Conservation (phyloP, 2,888 invertebrate species). For the Tetropium fuscum region DNA sequence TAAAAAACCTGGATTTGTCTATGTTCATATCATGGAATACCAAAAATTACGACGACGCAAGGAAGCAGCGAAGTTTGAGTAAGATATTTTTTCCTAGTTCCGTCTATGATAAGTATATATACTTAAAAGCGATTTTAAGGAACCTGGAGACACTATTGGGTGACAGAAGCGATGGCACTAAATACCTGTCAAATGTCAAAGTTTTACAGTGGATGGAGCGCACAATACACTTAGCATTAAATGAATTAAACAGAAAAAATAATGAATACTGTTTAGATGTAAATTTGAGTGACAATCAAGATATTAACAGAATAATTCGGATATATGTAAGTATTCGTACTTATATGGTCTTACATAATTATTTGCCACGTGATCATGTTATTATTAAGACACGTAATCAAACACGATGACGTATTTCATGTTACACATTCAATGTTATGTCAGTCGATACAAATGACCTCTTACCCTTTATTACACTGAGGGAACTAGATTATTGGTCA, state of each 20-base stretch:
- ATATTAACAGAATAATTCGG: slow-evolving; percentile 5
- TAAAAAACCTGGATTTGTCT: slow-evolving; percentile 66
- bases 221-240: slow-evolving; percentile 66
- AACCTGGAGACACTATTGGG: slow-evolving; percentile 56
- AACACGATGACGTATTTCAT: no score
- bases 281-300: slow-evolving; percentile 22
- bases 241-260: slow-evolving; percentile 48
- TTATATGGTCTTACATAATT: no score
- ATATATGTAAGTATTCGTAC: slow-evolving; percentile 34
- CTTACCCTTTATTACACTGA: no score
- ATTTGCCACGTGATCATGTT: no score
- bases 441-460: no score
- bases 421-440: no score
- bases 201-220: slow-evolving; percentile 71
- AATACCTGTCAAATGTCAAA: slow-evolving; percentile 67
- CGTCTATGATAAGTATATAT: neutral
- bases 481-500: no score
- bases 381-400: no score
- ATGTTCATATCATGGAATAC: slow-evolving; percentile 59
- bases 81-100: slow-evolving; percentile 5
- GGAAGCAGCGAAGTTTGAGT: slow-evolving; percentile 36
- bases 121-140: slow-evolving; percentile 31
- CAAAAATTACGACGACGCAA: slow-evolving; percentile 16
- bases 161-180: no score
- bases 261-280: slow-evolving; percentile 31